These are phyloP conservation scores for Chironomus tepperi DNA, from an alignment of 1,140 invertebrate genomes.

Conservation along the genomic window DNA sequence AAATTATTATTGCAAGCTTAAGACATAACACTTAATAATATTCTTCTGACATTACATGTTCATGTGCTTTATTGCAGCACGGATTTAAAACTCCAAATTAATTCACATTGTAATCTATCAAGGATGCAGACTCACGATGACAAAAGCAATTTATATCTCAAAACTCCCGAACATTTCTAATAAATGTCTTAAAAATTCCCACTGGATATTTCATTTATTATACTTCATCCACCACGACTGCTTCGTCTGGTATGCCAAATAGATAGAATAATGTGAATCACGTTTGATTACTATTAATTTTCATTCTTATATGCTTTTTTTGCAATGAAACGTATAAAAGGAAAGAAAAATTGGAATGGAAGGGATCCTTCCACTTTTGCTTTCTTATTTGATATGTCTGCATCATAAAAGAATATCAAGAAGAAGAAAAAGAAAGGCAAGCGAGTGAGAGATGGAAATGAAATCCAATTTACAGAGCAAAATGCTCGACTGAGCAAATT, in stretches of 20 bases:
- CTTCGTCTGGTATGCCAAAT: neutral
- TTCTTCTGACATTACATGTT: too few species aligned
- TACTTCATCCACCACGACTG: neutral
- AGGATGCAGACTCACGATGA: too few species aligned
- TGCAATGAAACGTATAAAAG: neutral
- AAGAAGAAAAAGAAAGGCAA: conserved; percentile 7
- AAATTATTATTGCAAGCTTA: too few species aligned
- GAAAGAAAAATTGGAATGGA: neutral
- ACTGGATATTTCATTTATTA: neutral
- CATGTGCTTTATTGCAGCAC: too few species aligned
- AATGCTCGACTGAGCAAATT: conserved; percentile 22
- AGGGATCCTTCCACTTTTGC: neutral
- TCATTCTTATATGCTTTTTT: conserved; percentile 11
- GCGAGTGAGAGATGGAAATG: neutral
- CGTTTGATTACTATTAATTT: conserved; percentile 24
- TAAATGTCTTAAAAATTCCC: neutral
- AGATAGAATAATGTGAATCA: conserved; percentile 20
- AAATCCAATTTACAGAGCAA: conserved; percentile 20
- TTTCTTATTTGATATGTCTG: neutral
- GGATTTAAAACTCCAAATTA: too few species aligned
- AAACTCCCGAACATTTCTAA: neutral
- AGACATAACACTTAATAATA: too few species aligned
- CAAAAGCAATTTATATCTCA: too few species aligned
- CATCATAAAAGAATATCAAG: conserved; percentile 1
- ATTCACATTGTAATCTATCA: too few species aligned